These are phyloP conservation scores for Nomada hirtipes DNA, from an alignment of 2,888 invertebrate species.

Conservation along the genomic window DNA sequence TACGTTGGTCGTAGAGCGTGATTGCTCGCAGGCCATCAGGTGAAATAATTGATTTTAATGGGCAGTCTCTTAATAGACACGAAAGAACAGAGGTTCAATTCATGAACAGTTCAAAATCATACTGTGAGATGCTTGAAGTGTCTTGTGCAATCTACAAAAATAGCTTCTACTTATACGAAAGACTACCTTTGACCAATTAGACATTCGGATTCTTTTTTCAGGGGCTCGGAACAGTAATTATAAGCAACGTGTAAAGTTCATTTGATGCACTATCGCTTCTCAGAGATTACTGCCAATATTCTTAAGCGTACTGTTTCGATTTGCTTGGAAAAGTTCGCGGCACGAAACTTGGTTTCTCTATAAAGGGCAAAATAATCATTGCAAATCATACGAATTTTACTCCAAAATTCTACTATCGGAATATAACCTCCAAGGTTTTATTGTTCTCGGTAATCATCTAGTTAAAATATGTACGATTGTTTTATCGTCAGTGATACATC, in stretches of 20 bases:
- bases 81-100: neutral
- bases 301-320: neutral
- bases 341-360: neutral
- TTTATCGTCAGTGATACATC: neutral
- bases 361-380: too few species aligned
- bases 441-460: neutral
- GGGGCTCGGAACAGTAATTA: neutral
- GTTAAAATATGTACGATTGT: neutral
- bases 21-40: neutral
- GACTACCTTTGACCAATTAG: conserved; percentile 8
- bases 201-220: conserved; percentile 14
- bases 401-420: neutral
- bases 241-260: neutral
- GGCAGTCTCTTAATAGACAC: neutral
- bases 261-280: neutral
- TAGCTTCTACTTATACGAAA: conserved; percentile 17
- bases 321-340: neutral
- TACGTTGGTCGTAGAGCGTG: neutral
- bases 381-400: too few species aligned
- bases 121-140: neutral
- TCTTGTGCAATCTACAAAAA: conserved; percentile 28
- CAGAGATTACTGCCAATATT: neutral
- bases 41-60: neutral
- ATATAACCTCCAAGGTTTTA: neutral
- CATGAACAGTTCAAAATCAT: neutral